Conservation (phyloP, 2,888 invertebrate genomes). For the Thera obeliscata region DNA sequence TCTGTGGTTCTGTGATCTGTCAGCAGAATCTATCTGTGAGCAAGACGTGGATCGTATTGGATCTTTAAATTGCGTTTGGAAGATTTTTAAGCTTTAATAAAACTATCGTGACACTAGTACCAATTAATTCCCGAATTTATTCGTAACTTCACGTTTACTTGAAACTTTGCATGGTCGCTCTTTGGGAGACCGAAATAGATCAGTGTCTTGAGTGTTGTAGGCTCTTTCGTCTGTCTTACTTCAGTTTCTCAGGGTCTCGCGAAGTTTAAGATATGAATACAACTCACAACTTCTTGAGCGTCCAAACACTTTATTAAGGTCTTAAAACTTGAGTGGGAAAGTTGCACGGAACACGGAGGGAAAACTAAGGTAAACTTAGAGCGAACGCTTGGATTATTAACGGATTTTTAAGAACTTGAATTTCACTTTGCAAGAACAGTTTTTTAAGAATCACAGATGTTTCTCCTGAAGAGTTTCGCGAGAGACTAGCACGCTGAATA, state of each 20-base stretch:
- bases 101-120: neutral
- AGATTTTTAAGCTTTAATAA: neutral
- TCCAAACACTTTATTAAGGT: constrained; percentile 10
- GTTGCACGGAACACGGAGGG: constrained; percentile 5
- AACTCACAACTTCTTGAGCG: constrained; percentile 3
- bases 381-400: constrained; percentile 9
- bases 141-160: neutral
- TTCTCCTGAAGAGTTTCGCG: constrained; percentile 1
- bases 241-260: neutral
- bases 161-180: neutral
- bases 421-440: constrained; percentile 2
- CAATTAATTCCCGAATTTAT: neutral
- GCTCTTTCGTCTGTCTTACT: neutral
- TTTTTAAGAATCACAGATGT: constrained; percentile 7
- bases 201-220: constrained; percentile 1
- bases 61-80: neutral
- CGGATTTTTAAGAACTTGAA: constrained; percentile 13
- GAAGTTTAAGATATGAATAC: constrained; percentile 4
- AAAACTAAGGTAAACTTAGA: constrained; percentile 14
- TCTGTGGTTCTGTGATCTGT: neutral
- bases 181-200: neutral
- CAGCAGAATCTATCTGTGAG: neutral
- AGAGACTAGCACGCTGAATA: constrained; percentile 7
- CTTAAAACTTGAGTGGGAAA: constrained; percentile 11
- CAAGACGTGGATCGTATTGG: neutral